Percentiles rank a stretch among this genome's conserved stretches.
Conservation (phyloP, 2,113 vertebrate species). For the Onychostruthus taczanowskii region DNA sequence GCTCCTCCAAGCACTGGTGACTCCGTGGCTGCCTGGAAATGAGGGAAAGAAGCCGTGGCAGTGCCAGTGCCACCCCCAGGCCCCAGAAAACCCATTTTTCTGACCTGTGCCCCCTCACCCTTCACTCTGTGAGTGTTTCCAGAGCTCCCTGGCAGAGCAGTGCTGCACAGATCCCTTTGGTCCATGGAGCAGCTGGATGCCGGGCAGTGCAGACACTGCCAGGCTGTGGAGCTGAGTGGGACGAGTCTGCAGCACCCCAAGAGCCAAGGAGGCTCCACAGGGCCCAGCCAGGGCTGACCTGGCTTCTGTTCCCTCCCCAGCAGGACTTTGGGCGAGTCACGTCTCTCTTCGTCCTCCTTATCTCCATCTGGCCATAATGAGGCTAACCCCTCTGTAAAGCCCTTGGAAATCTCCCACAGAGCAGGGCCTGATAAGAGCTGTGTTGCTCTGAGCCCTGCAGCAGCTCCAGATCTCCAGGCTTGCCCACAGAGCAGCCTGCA, state of each 20-base stretch:
- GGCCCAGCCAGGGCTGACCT: neutral
- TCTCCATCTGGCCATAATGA: neutral
- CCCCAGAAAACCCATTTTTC: accelerated
- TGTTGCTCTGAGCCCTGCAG: neutral
- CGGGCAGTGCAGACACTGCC: neutral
- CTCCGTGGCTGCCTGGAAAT: neutral
- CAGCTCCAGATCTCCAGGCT: neutral
- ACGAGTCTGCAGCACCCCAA: accelerated
- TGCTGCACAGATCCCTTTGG: neutral
- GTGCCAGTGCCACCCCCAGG: neutral
- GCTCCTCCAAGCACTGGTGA: neutral
- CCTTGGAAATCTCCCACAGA: neutral
- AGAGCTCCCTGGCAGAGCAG: accelerated
- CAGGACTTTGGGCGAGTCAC: neutral
- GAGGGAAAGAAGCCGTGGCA: neutral
- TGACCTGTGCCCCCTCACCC: neutral
- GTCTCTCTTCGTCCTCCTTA: neutral
- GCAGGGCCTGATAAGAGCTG: neutral
- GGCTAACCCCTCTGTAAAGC: neutral
- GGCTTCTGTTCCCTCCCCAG: neutral
- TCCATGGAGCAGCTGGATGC: neutral
- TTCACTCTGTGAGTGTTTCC: neutral
- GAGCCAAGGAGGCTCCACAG: neutral
- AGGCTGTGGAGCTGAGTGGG: neutral
- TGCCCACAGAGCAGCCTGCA: neutral